phyloP scores from a whole-genome alignment of 2,113 vertebrate species.

The Promerops cafer region DNA sequence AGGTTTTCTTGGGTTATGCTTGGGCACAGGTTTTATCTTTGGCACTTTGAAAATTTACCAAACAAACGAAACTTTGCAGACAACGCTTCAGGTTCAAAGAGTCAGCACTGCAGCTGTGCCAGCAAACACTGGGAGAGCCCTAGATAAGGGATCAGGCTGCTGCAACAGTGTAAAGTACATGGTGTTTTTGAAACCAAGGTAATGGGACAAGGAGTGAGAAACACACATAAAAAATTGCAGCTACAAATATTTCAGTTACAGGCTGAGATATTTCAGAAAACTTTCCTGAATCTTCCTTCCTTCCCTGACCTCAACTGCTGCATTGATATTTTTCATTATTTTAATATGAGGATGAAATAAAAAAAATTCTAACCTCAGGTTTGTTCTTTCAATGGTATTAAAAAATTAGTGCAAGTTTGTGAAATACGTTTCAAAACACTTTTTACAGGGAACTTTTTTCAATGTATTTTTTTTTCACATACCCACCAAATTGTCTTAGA shows the following conservation, averaged over 20 bases:
- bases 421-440: background rate
- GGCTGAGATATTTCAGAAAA: background rate
- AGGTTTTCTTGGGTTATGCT: background rate
- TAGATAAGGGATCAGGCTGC: background rate
- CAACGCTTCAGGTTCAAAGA: background rate
- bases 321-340: background rate
- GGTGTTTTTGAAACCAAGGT: background rate
- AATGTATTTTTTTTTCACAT: background rate
- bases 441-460: background rate
- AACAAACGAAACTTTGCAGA: background rate
- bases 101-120: background rate
- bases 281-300: background rate
- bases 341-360: background rate
- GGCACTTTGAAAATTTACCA: background rate
- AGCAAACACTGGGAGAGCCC: background rate
- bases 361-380: background rate
- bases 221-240: background rate
- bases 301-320: background rate
- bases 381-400: background rate
- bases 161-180: background rate
- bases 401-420: background rate
- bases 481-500: background rate
- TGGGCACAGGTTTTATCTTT: background rate
- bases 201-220: background rate
- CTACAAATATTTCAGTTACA: background rate